A percentile compares a stretch with the other conserved stretches of the same genome.
These are phyloP conservation scores for Parascotia fuliginaria DNA, from an alignment of 2,888 invertebrate species.

Conservation along the genomic window DNA sequence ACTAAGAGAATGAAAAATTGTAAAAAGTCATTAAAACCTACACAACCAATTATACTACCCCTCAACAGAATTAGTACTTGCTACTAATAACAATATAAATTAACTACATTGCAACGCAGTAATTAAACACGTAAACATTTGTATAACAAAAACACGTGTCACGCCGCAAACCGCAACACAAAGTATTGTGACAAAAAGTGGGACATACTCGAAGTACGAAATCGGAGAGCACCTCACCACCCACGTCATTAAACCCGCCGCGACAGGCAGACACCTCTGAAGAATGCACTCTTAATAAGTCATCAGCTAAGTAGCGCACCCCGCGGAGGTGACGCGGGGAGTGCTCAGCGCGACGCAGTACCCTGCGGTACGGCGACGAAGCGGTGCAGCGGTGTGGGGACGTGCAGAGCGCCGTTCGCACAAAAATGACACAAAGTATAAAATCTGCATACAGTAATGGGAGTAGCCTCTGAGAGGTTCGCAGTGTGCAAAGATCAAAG, in stretches of 20 bases:
- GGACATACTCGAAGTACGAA: constrained; percentile 71
- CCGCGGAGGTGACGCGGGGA: constrained; percentile 22
- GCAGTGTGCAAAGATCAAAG: constrained; percentile 72
- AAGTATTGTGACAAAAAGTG: constrained; percentile 65
- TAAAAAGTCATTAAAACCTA: no score
- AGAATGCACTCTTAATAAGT: constrained; percentile 86
- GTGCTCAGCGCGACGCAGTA: constrained; percentile 12
- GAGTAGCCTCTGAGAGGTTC: constrained; percentile 76
- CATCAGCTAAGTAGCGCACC: constrained; percentile 83
- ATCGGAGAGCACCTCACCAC: constrained; percentile 54
- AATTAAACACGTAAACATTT: constrained; percentile 1
- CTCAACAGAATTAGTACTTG: no score
- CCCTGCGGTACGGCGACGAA: no score
- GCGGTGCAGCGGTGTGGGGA: constrained; percentile 23
- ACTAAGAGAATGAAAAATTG: no score
- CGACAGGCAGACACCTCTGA: constrained; percentile 83
- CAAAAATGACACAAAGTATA: constrained; percentile 84
- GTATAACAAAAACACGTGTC: not conserved
- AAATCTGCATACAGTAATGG: constrained; percentile 83
- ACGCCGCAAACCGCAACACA: constrained; percentile 31
- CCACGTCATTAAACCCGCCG: constrained; percentile 81
- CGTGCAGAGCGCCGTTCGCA: constrained; percentile 64
- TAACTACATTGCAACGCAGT: not conserved
- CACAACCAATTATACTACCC: no score
- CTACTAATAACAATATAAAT: no score